Evolutionary conservation across 2,113 vertebrate species (phyloP), one percentile per base, ranked within the genome.

Genomic region (Cynopterus brachyotis): DNA sequence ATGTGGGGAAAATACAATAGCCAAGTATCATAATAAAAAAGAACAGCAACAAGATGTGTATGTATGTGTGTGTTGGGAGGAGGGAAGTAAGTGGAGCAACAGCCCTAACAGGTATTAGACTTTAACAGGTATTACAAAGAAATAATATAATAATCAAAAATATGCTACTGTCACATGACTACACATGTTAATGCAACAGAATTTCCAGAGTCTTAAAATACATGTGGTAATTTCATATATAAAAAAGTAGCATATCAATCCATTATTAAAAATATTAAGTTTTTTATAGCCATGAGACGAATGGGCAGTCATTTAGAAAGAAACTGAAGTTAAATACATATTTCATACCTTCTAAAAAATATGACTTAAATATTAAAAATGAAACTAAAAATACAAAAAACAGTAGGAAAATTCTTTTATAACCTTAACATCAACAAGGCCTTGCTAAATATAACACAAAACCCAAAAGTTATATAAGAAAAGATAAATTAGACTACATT

Each of bases 251-350:
- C 11, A 62, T 72, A 59, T 60, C 26, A 57, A 95, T 83, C 40
- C 28, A 79, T 11, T 45, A 72, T 28, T 42, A 42, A 89, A 86
- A 94, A 87, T 24, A 87, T 35, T n/a, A 67, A 67, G 30, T 66
- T 91, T 87, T 92, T 75, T 94, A 82, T 76, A 82, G 42, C 42
- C 66, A 8, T 76, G 19, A 94, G 35, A 85, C 24, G 92, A 89
- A 81, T 60, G 30, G 22, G 26, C 69, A 55, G 50, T 82, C 17
- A 95, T 82, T 79, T 45, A 72, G 42, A 90, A 45, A 82, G 60
- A 96, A 83, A 92, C 8, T 45, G 17, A 87, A 93, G 57, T 30
- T 66, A 32, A 86, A 82, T 24, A 19, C 35, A 57, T n/a, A 76
- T 16, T 80, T 70, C 35, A 42, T 66, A 66, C 16, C 30, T 73